These are phyloP conservation scores for Nixonia krombeini DNA, from an alignment of 1,140 invertebrate species.

Conservation along the genomic window DNA sequence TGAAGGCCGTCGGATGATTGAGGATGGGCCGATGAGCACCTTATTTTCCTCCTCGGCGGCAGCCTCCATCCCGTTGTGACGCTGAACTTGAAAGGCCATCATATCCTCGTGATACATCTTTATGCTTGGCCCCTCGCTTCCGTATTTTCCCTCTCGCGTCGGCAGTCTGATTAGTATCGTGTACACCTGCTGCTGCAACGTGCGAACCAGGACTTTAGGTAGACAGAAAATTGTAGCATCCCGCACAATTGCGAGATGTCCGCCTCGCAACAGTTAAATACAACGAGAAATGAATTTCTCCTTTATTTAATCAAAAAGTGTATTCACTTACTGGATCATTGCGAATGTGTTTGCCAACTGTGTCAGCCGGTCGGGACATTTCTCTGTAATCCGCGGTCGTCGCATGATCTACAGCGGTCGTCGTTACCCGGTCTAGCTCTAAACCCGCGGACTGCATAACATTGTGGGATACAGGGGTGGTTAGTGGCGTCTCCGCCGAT, in stretches of 20 bases:
- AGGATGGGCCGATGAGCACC: constrained; percentile 33
- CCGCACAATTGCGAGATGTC: neutral
- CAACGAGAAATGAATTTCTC: no score
- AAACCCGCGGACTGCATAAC: constrained; percentile 80
- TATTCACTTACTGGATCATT: constrained; percentile 71
- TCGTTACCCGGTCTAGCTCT: constrained; percentile 57
- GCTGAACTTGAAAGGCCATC: constrained; percentile 58
- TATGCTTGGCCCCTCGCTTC: constrained; percentile 77
- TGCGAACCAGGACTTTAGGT: no score
- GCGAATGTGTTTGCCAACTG: constrained; percentile 65
- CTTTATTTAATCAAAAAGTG: no score
- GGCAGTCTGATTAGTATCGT: constrained; percentile 93
- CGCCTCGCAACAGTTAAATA: no score
- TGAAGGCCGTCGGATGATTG: constrained; percentile 75
- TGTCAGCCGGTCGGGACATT: constrained; percentile 50
- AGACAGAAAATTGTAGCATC: no score
- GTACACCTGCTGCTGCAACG: constrained; percentile 77
- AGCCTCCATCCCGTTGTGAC: constrained; percentile 41
- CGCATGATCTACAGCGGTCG: constrained; percentile 6
- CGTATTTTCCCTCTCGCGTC: constrained; percentile 71
- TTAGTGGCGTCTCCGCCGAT: constrained; percentile 87
- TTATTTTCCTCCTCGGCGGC: constrained; percentile 31
- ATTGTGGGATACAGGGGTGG: constrained; percentile 86
- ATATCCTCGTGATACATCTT: constrained; percentile 88
- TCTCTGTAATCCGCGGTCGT: constrained; percentile 53